Conservation (phyloP, 2,113 vertebrate genomes). For the Cairina moschata region DNA sequence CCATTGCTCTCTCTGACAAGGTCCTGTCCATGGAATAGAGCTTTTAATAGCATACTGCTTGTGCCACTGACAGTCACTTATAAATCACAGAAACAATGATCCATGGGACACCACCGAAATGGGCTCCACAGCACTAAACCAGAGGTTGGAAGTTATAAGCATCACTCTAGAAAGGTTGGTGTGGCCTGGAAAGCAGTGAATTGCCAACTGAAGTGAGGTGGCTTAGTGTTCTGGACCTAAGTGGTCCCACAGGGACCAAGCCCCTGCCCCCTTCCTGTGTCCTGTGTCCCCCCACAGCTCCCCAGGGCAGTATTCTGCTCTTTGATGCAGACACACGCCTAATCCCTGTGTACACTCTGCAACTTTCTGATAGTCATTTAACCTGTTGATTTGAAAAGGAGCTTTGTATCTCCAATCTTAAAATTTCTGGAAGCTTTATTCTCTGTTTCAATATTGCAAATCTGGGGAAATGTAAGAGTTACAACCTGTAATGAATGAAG, state of each 20-base stretch:
- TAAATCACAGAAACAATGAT: constrained; percentile 6
- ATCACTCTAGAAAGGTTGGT: neutral
- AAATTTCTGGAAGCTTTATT: neutral
- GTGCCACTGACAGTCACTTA: neutral
- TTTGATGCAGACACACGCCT: neutral
- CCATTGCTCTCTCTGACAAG: rapidly evolving
- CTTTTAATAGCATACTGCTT: neutral
- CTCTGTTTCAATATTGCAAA: neutral
- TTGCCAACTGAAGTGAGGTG: neutral
- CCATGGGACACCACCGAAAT: neutral
- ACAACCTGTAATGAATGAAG: rapidly evolving
- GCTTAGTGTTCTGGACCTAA: rapidly evolving
- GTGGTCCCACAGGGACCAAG: rapidly evolving
- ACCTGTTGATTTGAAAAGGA: neutral
- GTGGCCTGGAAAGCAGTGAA: neutral
- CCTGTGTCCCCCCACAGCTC: rapidly evolving
- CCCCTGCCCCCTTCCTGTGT: neutral
- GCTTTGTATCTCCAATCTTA: neutral
- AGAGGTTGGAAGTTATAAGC: neutral
- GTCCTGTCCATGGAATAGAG: neutral
- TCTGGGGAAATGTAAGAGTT: neutral
- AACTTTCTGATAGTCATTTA: neutral
- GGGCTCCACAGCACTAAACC: neutral
- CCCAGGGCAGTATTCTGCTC: rapidly evolving
- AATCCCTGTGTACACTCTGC: neutral